Evolutionary conservation across 2,113 vertebrate genomes (phyloP).

Genomic region (Ariopsis seemanni): DNA sequence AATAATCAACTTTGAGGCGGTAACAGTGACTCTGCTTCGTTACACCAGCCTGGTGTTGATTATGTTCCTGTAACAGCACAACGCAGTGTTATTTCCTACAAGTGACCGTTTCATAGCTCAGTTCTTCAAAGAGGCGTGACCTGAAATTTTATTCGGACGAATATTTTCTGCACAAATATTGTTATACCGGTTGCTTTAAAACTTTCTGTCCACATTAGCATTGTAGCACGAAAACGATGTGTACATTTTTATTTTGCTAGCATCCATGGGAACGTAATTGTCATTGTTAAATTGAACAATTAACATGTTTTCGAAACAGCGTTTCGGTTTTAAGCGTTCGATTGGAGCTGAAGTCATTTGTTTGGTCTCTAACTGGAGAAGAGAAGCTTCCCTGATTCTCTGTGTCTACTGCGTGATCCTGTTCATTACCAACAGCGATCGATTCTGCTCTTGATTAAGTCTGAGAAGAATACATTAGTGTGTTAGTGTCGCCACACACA

Average conservation of each 20-base stretch:
- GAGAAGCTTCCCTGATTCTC: background rate
- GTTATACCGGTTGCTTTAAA: background rate
- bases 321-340: background rate
- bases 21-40: background rate
- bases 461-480: slow-evolving; percentile 35
- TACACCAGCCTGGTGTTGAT: too few relatives aligned
- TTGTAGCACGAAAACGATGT: background rate
- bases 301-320: background rate
- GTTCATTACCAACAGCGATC: slow-evolving; percentile 33
- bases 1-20: too few relatives aligned
- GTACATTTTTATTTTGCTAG: background rate
- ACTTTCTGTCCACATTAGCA: background rate
- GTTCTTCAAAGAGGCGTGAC: too few relatives aligned
- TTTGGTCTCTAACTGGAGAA: background rate
- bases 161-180: too few relatives aligned
- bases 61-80: too few relatives aligned
- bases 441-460: slow-evolving; percentile 42
- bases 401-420: background rate
- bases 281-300: background rate
- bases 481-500: background rate
- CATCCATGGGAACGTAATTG: background rate
- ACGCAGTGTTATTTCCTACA: background rate
- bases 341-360: background rate
- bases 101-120: background rate
- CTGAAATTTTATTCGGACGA: too few relatives aligned